Conservation (phyloP, 2,888 invertebrate species). For the Pristionchus maxplancki region DNA sequence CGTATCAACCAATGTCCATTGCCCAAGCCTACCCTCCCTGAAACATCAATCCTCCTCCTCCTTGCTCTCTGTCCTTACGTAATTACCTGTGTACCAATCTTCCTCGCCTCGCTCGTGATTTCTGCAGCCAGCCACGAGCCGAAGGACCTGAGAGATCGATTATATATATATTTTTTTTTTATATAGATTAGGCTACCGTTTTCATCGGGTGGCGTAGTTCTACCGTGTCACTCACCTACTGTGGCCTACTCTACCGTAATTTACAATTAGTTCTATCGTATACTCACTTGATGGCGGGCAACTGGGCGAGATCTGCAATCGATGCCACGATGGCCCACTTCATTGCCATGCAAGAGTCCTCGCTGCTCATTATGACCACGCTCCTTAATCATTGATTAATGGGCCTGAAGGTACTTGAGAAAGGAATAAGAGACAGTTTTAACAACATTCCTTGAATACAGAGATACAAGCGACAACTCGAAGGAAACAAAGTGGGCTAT, state of each 20-base stretch:
- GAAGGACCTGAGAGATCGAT: constrained; percentile 40
- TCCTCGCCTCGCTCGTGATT: constrained; percentile 16
- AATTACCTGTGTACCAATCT: constrained; percentile 41
- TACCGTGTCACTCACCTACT: background rate
- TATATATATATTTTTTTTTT: no score
- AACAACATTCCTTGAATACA: no score
- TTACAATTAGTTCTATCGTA: constrained; percentile 82
- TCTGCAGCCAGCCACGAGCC: constrained; percentile 36
- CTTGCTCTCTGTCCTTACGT: no score
- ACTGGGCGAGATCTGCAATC: constrained; percentile 13
- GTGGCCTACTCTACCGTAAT: background rate
- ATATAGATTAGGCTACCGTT: background rate
- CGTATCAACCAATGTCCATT: no score
- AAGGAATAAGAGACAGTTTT: no score
- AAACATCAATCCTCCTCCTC: background rate
- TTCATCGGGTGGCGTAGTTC: no score
- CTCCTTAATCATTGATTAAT: background rate
- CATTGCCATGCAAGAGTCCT: constrained; percentile 39
- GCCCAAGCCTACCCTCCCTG: no score
- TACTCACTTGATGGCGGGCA: constrained; percentile 79
- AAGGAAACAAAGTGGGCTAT: no score
- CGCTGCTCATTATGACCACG: background rate
- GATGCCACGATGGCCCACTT: constrained; percentile 50
- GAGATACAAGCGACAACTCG: no score
- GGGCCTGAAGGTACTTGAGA: no score